Conservation (phyloP, 1,140 invertebrate species). For the Meloidogyne hapla region DNA sequence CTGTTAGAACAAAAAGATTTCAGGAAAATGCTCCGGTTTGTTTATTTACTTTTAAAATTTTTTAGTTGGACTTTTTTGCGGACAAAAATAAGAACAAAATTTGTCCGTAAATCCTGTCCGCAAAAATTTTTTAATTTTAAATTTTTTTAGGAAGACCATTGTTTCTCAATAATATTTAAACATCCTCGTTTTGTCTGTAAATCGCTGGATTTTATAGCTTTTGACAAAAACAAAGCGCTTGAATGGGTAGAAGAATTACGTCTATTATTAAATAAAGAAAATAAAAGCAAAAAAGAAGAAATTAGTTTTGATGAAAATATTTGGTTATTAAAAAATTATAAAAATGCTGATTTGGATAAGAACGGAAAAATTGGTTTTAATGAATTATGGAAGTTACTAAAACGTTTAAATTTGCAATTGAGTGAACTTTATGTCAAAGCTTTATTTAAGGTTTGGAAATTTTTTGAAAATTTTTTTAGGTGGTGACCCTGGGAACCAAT, state of each 20-base stretch:
- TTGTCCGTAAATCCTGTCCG: too few species aligned
- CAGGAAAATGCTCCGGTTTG: conserved; percentile 35
- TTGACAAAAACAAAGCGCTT: conserved; percentile 27
- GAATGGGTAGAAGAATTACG: conserved; percentile 42
- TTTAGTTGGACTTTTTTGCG: not conserved
- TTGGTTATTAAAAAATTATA: conserved; percentile 58
- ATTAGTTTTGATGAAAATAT: conserved; percentile 38
- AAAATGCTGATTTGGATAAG: conserved; percentile 54
- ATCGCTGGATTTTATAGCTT: conserved; percentile 56
- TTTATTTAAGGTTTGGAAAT: conserved; percentile 57
- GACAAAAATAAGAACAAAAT: too few species aligned
- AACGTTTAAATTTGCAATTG: conserved; percentile 60
- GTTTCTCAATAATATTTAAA: conserved; percentile 60
- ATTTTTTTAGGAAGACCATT: conserved; percentile 54
- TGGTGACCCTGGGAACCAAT: not conserved
- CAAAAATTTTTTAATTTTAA: not conserved
- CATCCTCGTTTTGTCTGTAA: conserved; percentile 59
- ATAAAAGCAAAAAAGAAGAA: not conserved
- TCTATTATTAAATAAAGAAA: not conserved
- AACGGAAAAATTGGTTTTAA: conserved; percentile 57
- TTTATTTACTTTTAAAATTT: not conserved
- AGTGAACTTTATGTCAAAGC: conserved; percentile 52
- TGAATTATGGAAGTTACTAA: conserved; percentile 61
- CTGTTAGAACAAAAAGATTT: conserved; percentile 52
- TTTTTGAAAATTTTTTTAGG: not conserved